Conservation (phyloP, 1,140 invertebrate species). For the Aphis craccivora region DNA sequence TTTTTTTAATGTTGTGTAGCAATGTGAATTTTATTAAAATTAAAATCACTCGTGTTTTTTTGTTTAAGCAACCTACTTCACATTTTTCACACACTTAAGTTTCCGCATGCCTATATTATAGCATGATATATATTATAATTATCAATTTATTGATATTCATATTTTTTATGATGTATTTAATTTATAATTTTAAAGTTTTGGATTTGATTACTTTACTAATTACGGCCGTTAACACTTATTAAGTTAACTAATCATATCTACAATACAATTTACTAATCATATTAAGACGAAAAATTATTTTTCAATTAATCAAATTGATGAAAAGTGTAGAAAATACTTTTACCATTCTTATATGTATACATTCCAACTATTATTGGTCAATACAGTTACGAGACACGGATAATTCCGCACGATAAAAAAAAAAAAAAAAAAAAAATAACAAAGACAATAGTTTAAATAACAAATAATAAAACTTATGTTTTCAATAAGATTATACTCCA, state of each 20-base stretch:
- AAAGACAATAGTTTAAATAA: neutral
- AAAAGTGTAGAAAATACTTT: neutral
- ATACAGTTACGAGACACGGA: neutral
- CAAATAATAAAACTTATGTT: neutral
- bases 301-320: neutral
- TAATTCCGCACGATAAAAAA: neutral
- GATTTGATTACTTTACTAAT: neutral
- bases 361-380: neutral
- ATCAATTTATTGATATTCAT: too few species aligned
- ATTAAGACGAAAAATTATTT: too few species aligned
- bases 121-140: too few species aligned
- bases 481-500: neutral
- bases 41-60: too few species aligned
- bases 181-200: neutral
- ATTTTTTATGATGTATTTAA: neutral
- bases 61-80: too few species aligned
- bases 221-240: neutral
- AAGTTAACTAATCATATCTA: neutral
- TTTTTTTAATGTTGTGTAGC: too few species aligned
- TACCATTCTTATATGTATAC: neutral
- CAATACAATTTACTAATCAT: neutral
- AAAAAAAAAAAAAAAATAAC: neutral
- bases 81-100: too few species aligned
- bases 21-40: too few species aligned
- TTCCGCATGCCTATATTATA: too few species aligned